Percentiles rank a stretch among this genome's conserved stretches.
phyloP scores from a whole-genome alignment of 1,140 invertebrate genomes.

The Sitobion miscanthi region DNA sequence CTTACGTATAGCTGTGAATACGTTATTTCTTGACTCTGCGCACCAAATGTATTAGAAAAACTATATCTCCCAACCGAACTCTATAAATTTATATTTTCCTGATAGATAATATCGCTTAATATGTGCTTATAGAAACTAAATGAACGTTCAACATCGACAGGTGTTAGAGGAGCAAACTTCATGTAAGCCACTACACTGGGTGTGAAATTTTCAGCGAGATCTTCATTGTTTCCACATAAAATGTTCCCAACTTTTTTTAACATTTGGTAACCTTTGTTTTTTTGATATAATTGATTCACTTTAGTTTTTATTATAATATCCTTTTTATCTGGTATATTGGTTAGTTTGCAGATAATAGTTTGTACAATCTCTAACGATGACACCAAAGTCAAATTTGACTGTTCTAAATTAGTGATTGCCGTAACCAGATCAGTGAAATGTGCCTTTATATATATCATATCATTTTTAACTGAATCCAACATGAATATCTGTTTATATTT shows the following conservation, averaged over 20 bases:
- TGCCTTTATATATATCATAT: background rate
- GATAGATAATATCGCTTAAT: background rate
- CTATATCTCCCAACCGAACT: no score
- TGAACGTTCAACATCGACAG: slow-evolving; percentile 1
- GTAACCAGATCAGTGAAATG: background rate
- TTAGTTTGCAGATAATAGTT: no score
- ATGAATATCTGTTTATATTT: background rate
- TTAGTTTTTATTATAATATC: no score
- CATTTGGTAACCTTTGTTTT: background rate
- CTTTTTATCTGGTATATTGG: no score
- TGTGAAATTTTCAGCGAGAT: background rate
- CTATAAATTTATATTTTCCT: no score
- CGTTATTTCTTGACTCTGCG: no score
- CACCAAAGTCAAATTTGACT: no score
- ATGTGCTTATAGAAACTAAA: slow-evolving; percentile 38
- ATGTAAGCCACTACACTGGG: background rate
- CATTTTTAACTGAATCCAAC: background rate
- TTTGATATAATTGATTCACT: no score
- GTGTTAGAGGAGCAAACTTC: slow-evolving; percentile 17
- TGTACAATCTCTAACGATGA: no score
- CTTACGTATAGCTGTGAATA: no score
- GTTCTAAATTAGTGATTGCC: slow-evolving; percentile 9
- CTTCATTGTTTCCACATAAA: slow-evolving; percentile 32
- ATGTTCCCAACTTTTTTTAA: slow-evolving; percentile 18
- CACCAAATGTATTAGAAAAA: no score